phyloP scores from a whole-genome alignment of 2,888 invertebrate genomes.

The Stenoptilia bipunctidactyla region DNA sequence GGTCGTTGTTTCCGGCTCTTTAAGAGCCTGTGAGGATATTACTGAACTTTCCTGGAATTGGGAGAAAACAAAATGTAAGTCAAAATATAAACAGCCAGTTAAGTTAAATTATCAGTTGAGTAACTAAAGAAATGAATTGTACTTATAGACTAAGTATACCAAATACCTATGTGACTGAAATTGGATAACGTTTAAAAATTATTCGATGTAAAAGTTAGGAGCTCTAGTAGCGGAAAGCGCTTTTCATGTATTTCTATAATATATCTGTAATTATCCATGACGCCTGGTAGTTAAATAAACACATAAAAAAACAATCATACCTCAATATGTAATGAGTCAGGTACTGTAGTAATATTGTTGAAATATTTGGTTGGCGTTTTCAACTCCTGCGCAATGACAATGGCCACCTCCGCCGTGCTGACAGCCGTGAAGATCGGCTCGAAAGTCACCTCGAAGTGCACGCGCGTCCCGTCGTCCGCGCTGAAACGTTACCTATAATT shows the following conservation, averaged over 20 bases:
- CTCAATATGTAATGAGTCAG: constrained; percentile 54
- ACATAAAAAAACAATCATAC: constrained; percentile 21
- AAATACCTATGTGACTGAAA: no score
- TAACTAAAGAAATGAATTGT: no score
- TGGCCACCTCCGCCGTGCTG: constrained; percentile 74
- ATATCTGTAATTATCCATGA: no score
- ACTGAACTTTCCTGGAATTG: constrained; percentile 59
- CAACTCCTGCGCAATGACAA: constrained; percentile 77
- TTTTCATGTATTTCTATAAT: no score
- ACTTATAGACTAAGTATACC: no score
- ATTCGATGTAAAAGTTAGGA: no score
- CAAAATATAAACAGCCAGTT: no score
- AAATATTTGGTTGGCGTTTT: constrained; percentile 41
- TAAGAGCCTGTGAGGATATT: constrained; percentile 53
- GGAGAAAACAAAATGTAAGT: background rate
- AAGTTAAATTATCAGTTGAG: no score
- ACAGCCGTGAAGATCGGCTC: constrained; percentile 81
- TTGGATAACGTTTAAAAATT: no score
- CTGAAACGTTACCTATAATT: constrained; percentile 19
- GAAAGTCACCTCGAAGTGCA: constrained; percentile 89
- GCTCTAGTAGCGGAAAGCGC: no score
- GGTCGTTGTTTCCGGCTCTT: constrained; percentile 45
- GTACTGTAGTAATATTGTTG: constrained; percentile 35
- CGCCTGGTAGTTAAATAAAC: background rate
- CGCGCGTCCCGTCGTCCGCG: constrained; percentile 75